Conservation (phyloP, 1,140 invertebrate species). For the Popillia japonica region DNA sequence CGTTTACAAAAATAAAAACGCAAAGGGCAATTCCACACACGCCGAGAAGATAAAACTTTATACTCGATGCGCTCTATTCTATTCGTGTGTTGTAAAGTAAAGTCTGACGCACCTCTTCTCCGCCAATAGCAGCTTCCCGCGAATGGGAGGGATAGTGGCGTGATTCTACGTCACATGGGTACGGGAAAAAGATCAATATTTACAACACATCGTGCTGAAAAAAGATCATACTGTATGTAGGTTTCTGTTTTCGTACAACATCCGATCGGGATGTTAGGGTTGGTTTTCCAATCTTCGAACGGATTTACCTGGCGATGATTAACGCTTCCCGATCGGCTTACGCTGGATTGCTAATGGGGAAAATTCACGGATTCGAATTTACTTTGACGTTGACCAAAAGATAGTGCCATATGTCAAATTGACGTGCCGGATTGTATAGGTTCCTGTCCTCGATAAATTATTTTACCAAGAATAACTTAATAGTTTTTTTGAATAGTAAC, state of each 20-base stretch:
- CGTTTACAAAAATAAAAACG: background rate
- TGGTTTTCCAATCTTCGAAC: background rate
- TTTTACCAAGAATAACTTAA: background rate
- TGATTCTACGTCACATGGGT: conserved; percentile 37
- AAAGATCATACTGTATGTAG: conserved; percentile 22
- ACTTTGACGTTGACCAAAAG: conserved; percentile 28
- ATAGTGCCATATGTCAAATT: conserved; percentile 26
- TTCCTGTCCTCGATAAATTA: background rate
- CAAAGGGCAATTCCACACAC: conserved; percentile 32
- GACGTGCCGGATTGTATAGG: background rate
- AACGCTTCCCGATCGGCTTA: background rate
- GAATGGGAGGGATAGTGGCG: conserved; percentile 39
- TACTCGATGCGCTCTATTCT: background rate
- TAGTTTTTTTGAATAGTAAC: background rate
- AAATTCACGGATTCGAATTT: background rate
- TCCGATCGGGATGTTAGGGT: background rate
- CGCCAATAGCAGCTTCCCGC: conserved; percentile 32
- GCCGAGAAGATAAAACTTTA: conserved; percentile 24
- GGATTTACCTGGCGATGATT: background rate
- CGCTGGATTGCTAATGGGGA: background rate
- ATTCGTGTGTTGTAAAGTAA: background rate
- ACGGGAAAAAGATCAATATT: conserved; percentile 33
- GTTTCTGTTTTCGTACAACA: background rate
- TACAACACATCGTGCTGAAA: conserved; percentile 7
- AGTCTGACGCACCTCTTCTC: conserved; percentile 35